Conservation (phyloP, 2,888 invertebrate genomes). For the Phengaris alcon region DNA sequence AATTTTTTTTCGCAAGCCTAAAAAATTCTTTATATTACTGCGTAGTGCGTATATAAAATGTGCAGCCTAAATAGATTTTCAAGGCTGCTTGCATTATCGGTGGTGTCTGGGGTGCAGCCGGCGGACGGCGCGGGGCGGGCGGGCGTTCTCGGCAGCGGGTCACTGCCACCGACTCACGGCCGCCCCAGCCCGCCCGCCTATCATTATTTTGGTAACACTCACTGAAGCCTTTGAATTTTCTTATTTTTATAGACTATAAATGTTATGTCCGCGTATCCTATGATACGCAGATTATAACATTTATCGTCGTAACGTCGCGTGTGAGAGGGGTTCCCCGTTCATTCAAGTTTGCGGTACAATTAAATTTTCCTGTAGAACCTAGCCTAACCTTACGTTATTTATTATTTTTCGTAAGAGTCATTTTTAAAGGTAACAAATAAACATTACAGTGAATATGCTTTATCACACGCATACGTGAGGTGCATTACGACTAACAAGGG, state of each 20-base stretch:
- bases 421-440: no score
- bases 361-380: not conserved
- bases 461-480: not conserved
- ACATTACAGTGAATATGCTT: not conserved
- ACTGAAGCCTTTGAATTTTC: conserved; percentile 49
- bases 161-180: conserved; percentile 80
- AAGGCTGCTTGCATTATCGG: conserved; percentile 25
- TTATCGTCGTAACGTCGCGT: not conserved
- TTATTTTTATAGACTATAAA: conserved; percentile 33
- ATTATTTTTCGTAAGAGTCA: no score
- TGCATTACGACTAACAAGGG: not conserved
- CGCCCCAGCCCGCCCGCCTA: conserved; percentile 51
- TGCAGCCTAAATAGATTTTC: conserved; percentile 29
- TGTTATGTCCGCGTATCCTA: no score
- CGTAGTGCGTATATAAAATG: not conserved
- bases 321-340: not conserved
- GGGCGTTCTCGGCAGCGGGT: conserved; percentile 75
- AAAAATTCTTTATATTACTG: not conserved
- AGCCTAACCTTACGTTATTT: not conserved
- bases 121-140: conserved; percentile 32
- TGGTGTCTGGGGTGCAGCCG: conserved; percentile 29
- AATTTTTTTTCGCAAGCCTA: no score
- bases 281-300: not conserved
- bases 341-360: not conserved
- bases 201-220: conserved; percentile 67